Evolutionary conservation across 1,140 invertebrate genomes (phyloP), one percentile per base, ranked within the genome.

Genomic region (Temnothorax longispinosus): DNA sequence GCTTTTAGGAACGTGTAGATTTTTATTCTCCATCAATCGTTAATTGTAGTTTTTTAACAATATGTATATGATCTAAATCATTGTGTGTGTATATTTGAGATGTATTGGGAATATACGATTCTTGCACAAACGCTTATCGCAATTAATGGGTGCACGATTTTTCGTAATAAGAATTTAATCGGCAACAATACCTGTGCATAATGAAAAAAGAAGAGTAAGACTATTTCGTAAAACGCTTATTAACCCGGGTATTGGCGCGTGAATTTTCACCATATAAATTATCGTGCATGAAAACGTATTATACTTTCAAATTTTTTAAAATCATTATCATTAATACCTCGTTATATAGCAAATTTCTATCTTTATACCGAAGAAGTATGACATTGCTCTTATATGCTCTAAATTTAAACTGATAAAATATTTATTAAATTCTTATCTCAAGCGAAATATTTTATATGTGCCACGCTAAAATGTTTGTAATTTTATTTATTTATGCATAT

Each of bases 31-130:
- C 32, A 75, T 60, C 54, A 74, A 74, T 74, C 41, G 52, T 82
- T 62, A 60, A 60, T 75, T 54, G 41, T 74, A 74, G 67, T 75
- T 84, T 84, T 84, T 84, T 84, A 84, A 84, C 69, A 84, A 84
- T 62, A 62, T 50, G 47, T 84, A 84, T 8, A 54, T 84, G 41
- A n/a, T 74, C 32, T 84, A 44, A 74, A 82, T 74, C 60, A 50
- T 47, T 81, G 47, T 71, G n/a, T 81, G 35, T 84, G 69, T 82
- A 72, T 60, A 74, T 74, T 75, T 75, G 80, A 84, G 13, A 75
- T 60, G 54, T 74, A 82, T 74, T 60, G 56, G 41, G 38, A 13
- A 11, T 62, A 74, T 47, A 75, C 8, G n/a, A 84, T 35, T 74
- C 8, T 62, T 35, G 69, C 69, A 74, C 54, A 84, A 50, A 84